These are phyloP conservation scores for Ophioninae sp. DNA, from an alignment of 2,888 invertebrate genomes.

Conservation along the genomic window DNA sequence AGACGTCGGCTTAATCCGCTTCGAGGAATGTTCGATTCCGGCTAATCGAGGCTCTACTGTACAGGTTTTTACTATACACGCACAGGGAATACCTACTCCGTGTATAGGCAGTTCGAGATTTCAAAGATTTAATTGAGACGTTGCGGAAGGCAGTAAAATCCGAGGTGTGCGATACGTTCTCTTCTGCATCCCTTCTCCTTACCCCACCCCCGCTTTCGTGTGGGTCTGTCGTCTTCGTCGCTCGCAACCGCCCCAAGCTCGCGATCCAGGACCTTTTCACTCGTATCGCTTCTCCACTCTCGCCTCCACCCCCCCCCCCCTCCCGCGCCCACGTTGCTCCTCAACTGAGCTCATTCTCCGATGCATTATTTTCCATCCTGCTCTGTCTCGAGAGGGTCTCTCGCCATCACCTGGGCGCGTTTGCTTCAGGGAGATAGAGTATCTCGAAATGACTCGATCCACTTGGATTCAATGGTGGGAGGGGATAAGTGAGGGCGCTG, in stretches of 20 bases:
- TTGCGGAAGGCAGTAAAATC: slow-evolving; percentile 70
- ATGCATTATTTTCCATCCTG: slow-evolving; percentile 43
- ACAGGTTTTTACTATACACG: slow-evolving; percentile 1
- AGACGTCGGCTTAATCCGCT: no score
- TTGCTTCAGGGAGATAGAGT: slow-evolving; percentile 55
- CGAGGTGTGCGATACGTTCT: slow-evolving; percentile 58
- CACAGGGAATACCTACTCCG: slow-evolving; percentile 7
- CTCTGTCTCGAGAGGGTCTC: slow-evolving; percentile 27
- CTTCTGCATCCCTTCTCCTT: slow-evolving; percentile 8
- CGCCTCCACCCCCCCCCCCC: slow-evolving; percentile 16
- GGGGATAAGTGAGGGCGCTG: slow-evolving; percentile 19
- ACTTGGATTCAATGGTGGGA: slow-evolving; percentile 54
- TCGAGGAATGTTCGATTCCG: no score
- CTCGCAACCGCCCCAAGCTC: slow-evolving; percentile 22
- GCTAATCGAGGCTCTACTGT: background rate
- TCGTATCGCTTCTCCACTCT: slow-evolving; percentile 21
- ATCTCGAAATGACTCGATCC: slow-evolving; percentile 61
- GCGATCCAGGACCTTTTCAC: slow-evolving; percentile 35
- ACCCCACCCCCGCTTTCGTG: slow-evolving; percentile 33
- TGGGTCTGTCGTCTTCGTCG: slow-evolving; percentile 34
- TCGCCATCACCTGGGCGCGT: slow-evolving; percentile 31
- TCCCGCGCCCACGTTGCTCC: slow-evolving; percentile 15
- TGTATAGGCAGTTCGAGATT: slow-evolving; percentile 65
- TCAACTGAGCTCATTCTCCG: background rate
- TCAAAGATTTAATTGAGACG: slow-evolving; percentile 76